These are phyloP conservation scores for Trilocha varians DNA, from an alignment of 2,888 invertebrate genomes.

Conservation along the genomic window DNA sequence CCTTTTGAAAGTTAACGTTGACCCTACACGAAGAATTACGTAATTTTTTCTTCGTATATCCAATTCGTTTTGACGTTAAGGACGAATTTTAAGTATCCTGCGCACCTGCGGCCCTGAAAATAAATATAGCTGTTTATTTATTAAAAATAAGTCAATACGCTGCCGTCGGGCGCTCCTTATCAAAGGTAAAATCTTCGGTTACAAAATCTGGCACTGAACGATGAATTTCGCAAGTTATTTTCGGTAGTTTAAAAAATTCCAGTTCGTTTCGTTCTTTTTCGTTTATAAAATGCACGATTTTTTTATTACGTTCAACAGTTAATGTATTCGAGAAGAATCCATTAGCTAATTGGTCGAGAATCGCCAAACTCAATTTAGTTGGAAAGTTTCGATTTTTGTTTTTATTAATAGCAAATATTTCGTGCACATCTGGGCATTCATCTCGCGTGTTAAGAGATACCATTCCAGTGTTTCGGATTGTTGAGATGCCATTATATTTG, in stretches of 20 bases:
- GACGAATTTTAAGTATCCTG: slow-evolving; percentile 28
- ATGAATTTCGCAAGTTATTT: slow-evolving; percentile 18
- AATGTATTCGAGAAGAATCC: slow-evolving; percentile 2
- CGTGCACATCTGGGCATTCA: slow-evolving; percentile 17
- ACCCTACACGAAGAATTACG: slow-evolving; percentile 22
- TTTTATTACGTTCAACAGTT: neutral
- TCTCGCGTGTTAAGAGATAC: slow-evolving; percentile 21
- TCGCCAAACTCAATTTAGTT: neutral
- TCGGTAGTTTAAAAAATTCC: neutral
- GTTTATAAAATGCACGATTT: neutral
- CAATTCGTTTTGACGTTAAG: slow-evolving; percentile 30
- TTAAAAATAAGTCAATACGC: slow-evolving; percentile 33
- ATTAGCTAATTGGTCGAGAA: slow-evolving; percentile 3
- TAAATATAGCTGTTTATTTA: slow-evolving; percentile 31
- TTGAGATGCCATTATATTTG: slow-evolving; percentile 43
- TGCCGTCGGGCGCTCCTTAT: slow-evolving; percentile 24
- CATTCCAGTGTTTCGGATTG: slow-evolving; percentile 32
- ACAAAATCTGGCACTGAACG: slow-evolving; percentile 21
- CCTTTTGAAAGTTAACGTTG: slow-evolving; percentile 58
- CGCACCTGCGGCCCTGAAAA: slow-evolving; percentile 33
- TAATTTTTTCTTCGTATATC: slow-evolving; percentile 31
- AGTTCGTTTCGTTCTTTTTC: slow-evolving; percentile 1
- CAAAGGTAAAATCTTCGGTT: slow-evolving; percentile 18
- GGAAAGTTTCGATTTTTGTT: slow-evolving; percentile 14
- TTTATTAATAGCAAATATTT: slow-evolving; percentile 10